phyloP scores from a whole-genome alignment of 1,140 invertebrate species.

The Heliothis virescens region DNA sequence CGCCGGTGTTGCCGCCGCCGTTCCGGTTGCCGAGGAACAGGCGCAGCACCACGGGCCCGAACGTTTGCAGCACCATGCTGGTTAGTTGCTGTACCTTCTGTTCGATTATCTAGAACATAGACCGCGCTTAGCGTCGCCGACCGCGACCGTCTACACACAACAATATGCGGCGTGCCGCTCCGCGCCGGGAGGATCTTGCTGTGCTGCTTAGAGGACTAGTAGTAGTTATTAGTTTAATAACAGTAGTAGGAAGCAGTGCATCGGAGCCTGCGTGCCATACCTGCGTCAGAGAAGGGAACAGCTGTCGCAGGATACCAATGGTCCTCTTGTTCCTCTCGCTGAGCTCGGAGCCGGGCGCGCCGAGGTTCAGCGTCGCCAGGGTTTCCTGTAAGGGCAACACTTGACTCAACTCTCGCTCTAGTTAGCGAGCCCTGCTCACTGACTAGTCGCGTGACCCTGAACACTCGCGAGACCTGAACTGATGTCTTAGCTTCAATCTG shows the following conservation, averaged over 20 bases:
- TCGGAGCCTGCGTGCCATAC: slow-evolving; percentile 76
- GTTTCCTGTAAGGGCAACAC: slow-evolving; percentile 74
- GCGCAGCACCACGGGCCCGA: slow-evolving; percentile 89
- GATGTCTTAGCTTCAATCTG: no score
- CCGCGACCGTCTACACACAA: slow-evolving; percentile 34
- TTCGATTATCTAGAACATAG: slow-evolving; percentile 91
- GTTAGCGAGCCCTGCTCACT: no score
- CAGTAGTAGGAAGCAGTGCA: neutral
- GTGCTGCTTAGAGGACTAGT: neutral
- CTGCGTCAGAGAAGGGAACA: slow-evolving; percentile 92
- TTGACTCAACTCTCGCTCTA: neutral
- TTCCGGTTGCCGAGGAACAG: slow-evolving; percentile 84
- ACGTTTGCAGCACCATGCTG: slow-evolving; percentile 88
- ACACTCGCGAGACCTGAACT: no score
- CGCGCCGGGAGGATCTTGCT: neutral
- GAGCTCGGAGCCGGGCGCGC: slow-evolving; percentile 83
- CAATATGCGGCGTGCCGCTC: neutral
- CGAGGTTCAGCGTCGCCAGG: slow-evolving; percentile 82
- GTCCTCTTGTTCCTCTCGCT: slow-evolving; percentile 91
- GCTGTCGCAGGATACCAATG: slow-evolving; percentile 90
- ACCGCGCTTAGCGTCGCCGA: slow-evolving; percentile 63
- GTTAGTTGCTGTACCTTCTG: slow-evolving; percentile 91
- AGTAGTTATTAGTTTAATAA: neutral
- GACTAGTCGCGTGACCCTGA: no score
- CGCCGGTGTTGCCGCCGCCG: slow-evolving; percentile 70